Evolutionary conservation across 2,888 invertebrate species (phyloP), one percentile per base, ranked within the genome.

Genomic region (Drosophila tanythrix): DNA sequence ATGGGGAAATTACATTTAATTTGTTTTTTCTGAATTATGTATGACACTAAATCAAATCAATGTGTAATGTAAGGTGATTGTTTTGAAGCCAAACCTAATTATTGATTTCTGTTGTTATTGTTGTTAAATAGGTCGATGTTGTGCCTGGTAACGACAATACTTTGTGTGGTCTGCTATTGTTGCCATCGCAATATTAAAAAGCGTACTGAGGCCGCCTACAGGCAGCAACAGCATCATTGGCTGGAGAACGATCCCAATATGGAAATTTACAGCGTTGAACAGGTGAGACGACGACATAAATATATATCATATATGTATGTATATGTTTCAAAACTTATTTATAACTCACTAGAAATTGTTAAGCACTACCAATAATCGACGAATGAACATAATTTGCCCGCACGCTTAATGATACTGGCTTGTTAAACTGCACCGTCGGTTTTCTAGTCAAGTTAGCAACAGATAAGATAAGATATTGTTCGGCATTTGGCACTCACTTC

Each of bases 111-210:
- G 6, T 52, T 13, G 11, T 10, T 18, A 29, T 62, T 38, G 21
- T 87, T 53, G n/a, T 25, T 48, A 93, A 94, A 63, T 94, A 97
- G 97, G 91, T 96, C 96, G 51, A 96, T 97, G 94, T 93, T 97
- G 84, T 96, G 96, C 91, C 96, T 96, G 35, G 96, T 97, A 81
- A 94, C 96, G 88, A 95, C 96, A 83, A 95, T 96, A 56, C 95
- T 97, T 69, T 96, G 96, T 89, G 95, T 96, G 43, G 95, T 96
- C 70, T 97, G 97, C 92, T 97, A 95, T 92, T 95, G 95, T 92
- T 96, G 95, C 91, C 93, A 93, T 89, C 92, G 93, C 66, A 93
- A 91, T 83, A 93, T 93, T 55, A 93, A 92, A 74, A 93, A 93
- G 79, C 91, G 93, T 21, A 92, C 93, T 31, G 92, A 92, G 77